Percentiles rank a stretch among this genome's conserved stretches.
Evolutionary conservation across 2,888 invertebrate species (phyloP).

Genomic region (Magallana nippona): DNA sequence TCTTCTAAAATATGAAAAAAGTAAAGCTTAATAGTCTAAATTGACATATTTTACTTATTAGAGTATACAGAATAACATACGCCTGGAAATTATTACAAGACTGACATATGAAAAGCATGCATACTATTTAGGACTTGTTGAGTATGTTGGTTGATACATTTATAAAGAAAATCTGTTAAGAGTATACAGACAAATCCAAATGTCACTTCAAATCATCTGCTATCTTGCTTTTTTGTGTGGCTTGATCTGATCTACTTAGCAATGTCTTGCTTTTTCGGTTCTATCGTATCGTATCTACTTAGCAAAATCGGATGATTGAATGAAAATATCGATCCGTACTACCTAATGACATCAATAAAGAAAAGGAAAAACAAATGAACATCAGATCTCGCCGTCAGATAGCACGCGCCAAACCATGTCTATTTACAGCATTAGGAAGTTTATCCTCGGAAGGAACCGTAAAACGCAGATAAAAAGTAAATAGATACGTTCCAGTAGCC

Average conservation of each 20-base stretch:
- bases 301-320: constrained; percentile 3
- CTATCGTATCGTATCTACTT: neutral
- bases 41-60: no score
- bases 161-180: no score
- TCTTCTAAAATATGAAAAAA: no score
- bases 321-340: neutral
- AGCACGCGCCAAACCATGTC: constrained; percentile 6
- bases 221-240: neutral
- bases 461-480: constrained; percentile 28
- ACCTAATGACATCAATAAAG: constrained; percentile 31
- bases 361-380: constrained; percentile 24
- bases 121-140: no score
- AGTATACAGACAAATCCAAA: no score
- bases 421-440: constrained; percentile 33
- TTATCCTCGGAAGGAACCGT: constrained; percentile 16
- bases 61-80: no score
- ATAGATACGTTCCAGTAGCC: constrained; percentile 5
- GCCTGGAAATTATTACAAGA: no score
- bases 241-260: neutral
- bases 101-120: no score
- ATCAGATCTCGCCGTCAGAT: neutral
- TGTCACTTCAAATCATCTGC: no score
- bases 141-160: no score
- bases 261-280: neutral
- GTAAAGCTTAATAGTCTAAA: no score